Percentiles rank a stretch among this genome's conserved stretches.
Conservation (phyloP, 2,113 vertebrate species). For the Azemiops feae region DNA sequence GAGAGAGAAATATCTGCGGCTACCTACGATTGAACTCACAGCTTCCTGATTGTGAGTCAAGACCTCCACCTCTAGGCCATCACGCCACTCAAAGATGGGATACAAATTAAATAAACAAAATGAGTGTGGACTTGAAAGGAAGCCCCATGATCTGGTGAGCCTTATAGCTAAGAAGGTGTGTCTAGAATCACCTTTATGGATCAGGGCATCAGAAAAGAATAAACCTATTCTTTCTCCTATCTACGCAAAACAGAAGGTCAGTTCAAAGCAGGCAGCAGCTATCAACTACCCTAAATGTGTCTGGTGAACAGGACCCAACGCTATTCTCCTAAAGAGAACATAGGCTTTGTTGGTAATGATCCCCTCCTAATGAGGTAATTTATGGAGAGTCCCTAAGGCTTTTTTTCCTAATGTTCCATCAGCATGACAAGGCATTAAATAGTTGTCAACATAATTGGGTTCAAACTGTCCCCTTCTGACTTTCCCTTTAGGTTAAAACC, state of each 20-base stretch:
- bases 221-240: not conserved
- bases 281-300: not conserved
- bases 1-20: not conserved
- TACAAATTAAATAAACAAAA: not conserved
- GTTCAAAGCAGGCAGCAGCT: not conserved
- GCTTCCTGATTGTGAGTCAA: not conserved
- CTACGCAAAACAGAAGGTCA: not conserved
- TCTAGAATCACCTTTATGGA: not conserved
- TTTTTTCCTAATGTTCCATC: not conserved
- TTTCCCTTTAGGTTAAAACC: not conserved
- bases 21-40: not conserved
- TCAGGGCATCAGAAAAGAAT: not conserved
- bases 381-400: conserved; percentile 2
- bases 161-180: not conserved
- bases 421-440: conserved; percentile 1
- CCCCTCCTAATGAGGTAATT: conserved; percentile 19
- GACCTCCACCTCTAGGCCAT: not conserved
- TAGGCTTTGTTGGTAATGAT: not conserved
- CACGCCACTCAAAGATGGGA: not conserved
- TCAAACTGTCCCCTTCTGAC: not conserved
- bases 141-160: not conserved
- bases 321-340: not conserved
- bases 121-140: not conserved
- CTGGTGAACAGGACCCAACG: not conserved
- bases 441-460: conserved; percentile 14